These are phyloP conservation scores for Tretioscincus oriximinensis DNA, from an alignment of 2,113 vertebrate species.

Conservation along the genomic window DNA sequence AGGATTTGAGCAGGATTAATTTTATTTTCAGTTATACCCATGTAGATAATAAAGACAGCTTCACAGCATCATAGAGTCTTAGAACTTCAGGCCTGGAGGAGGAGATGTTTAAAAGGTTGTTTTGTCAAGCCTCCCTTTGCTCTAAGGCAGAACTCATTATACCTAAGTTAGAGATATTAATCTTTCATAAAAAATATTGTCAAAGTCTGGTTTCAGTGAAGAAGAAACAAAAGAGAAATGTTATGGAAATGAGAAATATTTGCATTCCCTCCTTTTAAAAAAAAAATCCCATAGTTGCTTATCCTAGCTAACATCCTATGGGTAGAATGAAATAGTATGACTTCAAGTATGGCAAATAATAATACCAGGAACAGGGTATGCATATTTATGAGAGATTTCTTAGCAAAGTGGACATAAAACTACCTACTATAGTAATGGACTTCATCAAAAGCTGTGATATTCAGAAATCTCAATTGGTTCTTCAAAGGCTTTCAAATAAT, in stretches of 20 bases:
- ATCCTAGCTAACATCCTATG: not conserved
- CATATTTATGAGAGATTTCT: not conserved
- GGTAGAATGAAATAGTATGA: not conserved
- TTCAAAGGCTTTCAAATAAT: not conserved
- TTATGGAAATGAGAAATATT: not conserved
- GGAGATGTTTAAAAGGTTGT: not conserved
- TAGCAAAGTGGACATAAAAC: not conserved
- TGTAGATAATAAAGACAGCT: slow-evolving; percentile 18
- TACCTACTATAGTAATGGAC: not conserved
- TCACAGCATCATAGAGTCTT: slow-evolving; percentile 16
- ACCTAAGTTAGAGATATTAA: slow-evolving; percentile 10
- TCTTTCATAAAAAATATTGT: slow-evolving; percentile 7
- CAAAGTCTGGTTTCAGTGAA: not conserved
- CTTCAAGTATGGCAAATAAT: not conserved
- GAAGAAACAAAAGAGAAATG: not conserved
- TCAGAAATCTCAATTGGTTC: not conserved
- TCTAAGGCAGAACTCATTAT: slow-evolving; percentile 20
- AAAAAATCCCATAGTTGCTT: not conserved
- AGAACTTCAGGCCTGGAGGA: not conserved
- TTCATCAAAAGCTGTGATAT: not conserved
- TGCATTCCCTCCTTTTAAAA: not conserved
- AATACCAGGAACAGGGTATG: not conserved
- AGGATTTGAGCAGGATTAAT: slow-evolving; percentile 29
- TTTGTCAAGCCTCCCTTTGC: not conserved
- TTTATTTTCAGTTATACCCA: slow-evolving; percentile 26